Base-by-base conservation (phyloP, 1,140 invertebrate genomes). In the Bombus superbus region DNA sequence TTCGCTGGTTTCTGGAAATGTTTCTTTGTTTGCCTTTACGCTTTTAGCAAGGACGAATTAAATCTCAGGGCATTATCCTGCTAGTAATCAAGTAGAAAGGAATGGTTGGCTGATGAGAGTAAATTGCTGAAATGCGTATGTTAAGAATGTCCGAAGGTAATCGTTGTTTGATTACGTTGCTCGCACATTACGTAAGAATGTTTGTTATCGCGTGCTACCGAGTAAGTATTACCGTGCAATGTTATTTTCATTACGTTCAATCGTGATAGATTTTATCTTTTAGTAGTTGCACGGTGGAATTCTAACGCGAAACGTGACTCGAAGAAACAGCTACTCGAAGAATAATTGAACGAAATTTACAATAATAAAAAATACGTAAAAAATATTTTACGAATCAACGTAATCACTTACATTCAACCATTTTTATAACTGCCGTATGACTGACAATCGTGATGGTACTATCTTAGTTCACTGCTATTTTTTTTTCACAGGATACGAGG, bases 1-100 rank as follows among this genome's bases (percentile, higher is more conserved):
- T 78, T 78, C 76, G 15, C 59, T 35, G 28, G 22, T 81, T 72
- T 73, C 68, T 59, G 25, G n/a, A 76, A 76, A 59, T 76, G 13
- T 76, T 32, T 38, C 10, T 44, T 5, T 18, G 15, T n/a, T 38
- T 53, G 6, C 6, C 1, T 18, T 18, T 40, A 18, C 28, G 11
- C 13, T 76, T 76, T 38, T 25, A 59, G 13, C 11, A 28, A 53
- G 44, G 47, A 25, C 57, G 57, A 53, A 59, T 59, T 40, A 13
- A 59, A 40, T 76, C 25, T 38, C 22, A 25, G 10, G 1, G 74
- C 9, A 53, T 76, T 76, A 59, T 76, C 9, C 15, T 38, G 2
- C 13, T 32, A 15, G 22, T 9, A 6, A 53, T 35, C 22, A 28
- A 6, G 22, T 15, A 38, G 44, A 32, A 75, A 76, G 32, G n/a